Percentiles rank a stretch among this genome's conserved stretches.
Conservation (phyloP, 2,113 vertebrate species). For the Dasyornis broadbenti region DNA sequence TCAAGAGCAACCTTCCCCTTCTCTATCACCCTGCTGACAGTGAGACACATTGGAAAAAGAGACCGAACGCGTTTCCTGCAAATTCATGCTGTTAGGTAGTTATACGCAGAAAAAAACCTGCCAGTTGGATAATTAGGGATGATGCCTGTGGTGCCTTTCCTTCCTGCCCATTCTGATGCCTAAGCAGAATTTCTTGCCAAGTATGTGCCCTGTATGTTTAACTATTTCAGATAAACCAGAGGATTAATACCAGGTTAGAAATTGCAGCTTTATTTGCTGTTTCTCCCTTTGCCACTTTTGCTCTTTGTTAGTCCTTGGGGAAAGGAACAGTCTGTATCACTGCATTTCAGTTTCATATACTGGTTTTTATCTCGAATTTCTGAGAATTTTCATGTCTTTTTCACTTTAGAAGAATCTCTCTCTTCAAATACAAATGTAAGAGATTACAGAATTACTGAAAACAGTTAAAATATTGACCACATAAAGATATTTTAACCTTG, state of each 20-base stretch:
- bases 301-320: not conserved
- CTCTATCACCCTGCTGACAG: not conserved
- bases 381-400: not conserved
- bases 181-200: not conserved
- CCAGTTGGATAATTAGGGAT: not conserved
- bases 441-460: not conserved
- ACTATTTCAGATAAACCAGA: not conserved
- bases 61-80: rapidly evolving
- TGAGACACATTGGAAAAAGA: not conserved
- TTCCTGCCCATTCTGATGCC: not conserved
- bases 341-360: not conserved
- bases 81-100: not conserved
- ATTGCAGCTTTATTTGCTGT: not conserved
- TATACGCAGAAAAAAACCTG: not conserved
- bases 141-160: not conserved
- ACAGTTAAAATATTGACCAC: not conserved
- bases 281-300: not conserved
- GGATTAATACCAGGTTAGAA: not conserved
- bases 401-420: not conserved
- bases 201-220: not conserved
- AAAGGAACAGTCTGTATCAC: not conserved
- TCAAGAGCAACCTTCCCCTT: not conserved
- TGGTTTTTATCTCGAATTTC: not conserved
- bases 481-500: not conserved
- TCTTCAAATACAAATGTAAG: not conserved